Percentiles rank a stretch among this genome's conserved stretches.
These are phyloP conservation scores for Andrena chrysosceles DNA, from an alignment of 2,888 invertebrate genomes.

Conservation along the genomic window DNA sequence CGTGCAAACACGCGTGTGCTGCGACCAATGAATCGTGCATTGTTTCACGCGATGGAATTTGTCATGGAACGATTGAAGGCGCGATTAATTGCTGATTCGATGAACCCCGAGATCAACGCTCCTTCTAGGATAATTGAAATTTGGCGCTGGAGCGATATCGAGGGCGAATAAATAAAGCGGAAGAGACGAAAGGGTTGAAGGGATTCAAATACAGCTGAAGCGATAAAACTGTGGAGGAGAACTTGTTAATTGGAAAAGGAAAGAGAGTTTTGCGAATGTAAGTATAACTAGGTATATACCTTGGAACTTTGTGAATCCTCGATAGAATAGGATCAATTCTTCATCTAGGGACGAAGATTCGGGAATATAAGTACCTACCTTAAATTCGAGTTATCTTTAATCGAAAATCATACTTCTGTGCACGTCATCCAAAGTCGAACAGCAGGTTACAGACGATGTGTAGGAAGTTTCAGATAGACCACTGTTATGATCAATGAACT, in stretches of 20 bases:
- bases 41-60: slow-evolving; percentile 32
- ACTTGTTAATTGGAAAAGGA: background rate
- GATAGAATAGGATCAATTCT: background rate
- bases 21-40: slow-evolving; percentile 50
- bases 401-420: too few species aligned
- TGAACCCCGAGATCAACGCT: background rate
- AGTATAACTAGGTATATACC: background rate
- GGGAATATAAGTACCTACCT: background rate
- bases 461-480: background rate
- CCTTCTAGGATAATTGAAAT: slow-evolving; percentile 11
- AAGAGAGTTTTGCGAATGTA: background rate
- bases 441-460: background rate
- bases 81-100: slow-evolving; percentile 23
- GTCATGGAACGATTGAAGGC: background rate
- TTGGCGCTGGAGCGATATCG: background rate
- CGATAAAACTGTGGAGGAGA: background rate
- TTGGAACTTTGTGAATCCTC: too few species aligned
- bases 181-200: background rate
- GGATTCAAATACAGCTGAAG: background rate
- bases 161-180: background rate
- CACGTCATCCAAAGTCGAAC: background rate
- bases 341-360: background rate
- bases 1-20: slow-evolving; percentile 47
- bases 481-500: slow-evolving; percentile 18
- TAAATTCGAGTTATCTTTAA: background rate